Evolutionary conservation across 2,797 vertebrate genomes (phyloP).

Genomic region (Pitangus sulphuratus): DNA sequence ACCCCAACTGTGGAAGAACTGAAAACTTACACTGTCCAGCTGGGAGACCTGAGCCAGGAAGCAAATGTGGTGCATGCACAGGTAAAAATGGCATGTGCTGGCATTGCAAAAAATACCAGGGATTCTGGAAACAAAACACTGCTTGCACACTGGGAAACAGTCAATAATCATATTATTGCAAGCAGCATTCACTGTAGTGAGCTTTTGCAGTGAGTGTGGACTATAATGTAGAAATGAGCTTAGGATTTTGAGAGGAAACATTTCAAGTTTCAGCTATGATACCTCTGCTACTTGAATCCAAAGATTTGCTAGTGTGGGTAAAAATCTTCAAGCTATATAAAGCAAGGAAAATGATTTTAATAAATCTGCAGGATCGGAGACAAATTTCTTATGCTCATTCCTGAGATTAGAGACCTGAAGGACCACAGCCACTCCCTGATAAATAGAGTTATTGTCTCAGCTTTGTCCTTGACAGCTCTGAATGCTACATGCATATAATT

Average conservation of each 20-base stretch:
- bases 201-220: neutral
- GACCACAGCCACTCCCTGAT: neutral
- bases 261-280: neutral
- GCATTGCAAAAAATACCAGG: neutral
- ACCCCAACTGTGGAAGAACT: slow-evolving; percentile 81
- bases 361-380: neutral
- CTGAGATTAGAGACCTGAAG: neutral
- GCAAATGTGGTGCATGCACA: slow-evolving; percentile 64
- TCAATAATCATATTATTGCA: neutral
- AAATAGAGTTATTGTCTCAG: neutral
- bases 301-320: neutral
- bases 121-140: neutral
- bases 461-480: neutral
- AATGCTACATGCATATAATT: neutral
- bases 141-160: neutral
- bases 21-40: slow-evolving; percentile 74
- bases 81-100: slow-evolving; percentile 64
- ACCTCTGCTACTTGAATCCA: neutral
- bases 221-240: neutral
- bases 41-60: slow-evolving; percentile 80
- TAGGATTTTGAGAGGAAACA: neutral
- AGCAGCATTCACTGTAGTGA: neutral
- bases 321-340: neutral
- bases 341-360: neutral
- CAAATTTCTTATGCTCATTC: neutral